Conservation (phyloP, 2,797 vertebrate species). For the Epinephelus malabaricus region DNA sequence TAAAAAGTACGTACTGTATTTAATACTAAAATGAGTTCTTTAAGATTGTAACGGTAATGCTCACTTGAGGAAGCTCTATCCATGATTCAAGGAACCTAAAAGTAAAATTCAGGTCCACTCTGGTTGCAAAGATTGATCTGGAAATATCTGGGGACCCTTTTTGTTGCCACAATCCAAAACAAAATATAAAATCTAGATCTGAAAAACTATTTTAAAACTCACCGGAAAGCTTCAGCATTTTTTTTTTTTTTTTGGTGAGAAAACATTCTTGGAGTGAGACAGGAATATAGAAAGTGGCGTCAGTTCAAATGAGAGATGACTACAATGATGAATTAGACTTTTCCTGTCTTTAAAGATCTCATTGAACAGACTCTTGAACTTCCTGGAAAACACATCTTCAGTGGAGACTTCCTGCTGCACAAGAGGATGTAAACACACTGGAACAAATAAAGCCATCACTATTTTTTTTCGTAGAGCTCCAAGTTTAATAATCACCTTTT, state of each 20-base stretch:
- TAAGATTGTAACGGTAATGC: not conserved
- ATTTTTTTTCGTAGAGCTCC: not conserved
- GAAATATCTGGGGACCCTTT: not conserved
- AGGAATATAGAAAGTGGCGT: not conserved
- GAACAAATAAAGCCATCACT: not conserved
- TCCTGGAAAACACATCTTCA: conserved; percentile 15
- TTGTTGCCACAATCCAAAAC: not conserved
- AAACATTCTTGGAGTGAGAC: not conserved
- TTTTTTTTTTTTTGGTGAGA: no score
- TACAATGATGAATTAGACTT: not conserved
- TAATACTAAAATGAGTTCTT: not conserved
- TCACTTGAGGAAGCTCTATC: not conserved
- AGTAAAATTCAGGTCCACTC: not conserved
- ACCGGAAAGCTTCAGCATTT: not conserved
- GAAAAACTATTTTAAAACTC: not conserved
- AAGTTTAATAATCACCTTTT: no score
- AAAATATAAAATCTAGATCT: not conserved
- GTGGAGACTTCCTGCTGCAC: not conserved
- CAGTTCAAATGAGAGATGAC: conserved; percentile 1
- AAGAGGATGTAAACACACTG: not conserved
- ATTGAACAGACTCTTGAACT: conserved; percentile 11
- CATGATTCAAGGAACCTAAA: not conserved
- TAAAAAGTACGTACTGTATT: not conserved
- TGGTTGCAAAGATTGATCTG: not conserved
- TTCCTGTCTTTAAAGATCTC: conserved; percentile 22